These are phyloP conservation scores for Fundulus diaphanus DNA, from an alignment of 2,797 vertebrate species.

Conservation along the genomic window DNA sequence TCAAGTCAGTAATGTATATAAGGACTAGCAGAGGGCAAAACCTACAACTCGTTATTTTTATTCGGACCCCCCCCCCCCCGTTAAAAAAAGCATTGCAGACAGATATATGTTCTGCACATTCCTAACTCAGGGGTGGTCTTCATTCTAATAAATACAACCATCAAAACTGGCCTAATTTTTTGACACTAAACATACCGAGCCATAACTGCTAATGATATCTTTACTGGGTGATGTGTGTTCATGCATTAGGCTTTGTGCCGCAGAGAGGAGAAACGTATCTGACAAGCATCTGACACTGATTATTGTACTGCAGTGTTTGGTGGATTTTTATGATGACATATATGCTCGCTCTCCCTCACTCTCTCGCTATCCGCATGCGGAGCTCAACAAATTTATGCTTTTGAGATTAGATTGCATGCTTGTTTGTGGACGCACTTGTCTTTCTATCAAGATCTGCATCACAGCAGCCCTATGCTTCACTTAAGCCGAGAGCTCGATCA, in stretches of 20 bases:
- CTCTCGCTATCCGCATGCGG: conserved; percentile 9
- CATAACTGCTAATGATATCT: conserved; percentile 23
- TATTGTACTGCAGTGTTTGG: conserved; percentile 13
- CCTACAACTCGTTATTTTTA: conserved; percentile 14
- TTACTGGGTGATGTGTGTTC: neutral
- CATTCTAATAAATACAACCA: conserved; percentile 4
- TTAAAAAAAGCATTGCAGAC: neutral
- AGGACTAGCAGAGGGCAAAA: neutral
- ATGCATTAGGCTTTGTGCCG: conserved; percentile 25
- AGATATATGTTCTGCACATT: conserved; percentile 1
- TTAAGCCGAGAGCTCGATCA: conserved; percentile 82
- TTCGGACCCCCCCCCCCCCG: neutral
- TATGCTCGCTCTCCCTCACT: conserved; percentile 4
- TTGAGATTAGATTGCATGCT: conserved; percentile 45
- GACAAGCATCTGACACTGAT: conserved; percentile 21
- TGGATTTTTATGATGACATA: conserved; percentile 30
- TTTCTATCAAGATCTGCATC: conserved; percentile 57
- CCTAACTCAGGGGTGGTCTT: neutral
- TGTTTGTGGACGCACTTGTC: conserved; percentile 16
- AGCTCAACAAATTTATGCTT: conserved; percentile 31
- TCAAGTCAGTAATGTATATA: neutral
- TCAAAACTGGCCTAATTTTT: conserved; percentile 9
- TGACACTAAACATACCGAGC: neutral
- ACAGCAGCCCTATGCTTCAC: conserved; percentile 73
- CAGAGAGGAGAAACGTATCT: conserved; percentile 29